Evolutionary conservation across 2,797 vertebrate species (phyloP).

Genomic region (Lagorchestes hirsutus): DNA sequence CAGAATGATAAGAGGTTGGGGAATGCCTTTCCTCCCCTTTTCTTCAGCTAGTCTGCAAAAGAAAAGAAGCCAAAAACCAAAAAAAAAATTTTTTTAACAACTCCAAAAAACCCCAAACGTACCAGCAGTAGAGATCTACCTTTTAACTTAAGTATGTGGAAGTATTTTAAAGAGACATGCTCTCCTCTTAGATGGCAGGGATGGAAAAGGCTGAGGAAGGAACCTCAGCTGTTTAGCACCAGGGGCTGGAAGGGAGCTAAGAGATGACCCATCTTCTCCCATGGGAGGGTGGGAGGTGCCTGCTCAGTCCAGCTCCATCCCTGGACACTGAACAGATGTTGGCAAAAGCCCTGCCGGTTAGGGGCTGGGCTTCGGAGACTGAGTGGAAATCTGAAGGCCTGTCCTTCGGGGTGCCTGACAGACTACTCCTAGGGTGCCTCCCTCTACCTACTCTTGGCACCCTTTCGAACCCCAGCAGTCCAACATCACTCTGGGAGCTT

Average conservation of each 20-base stretch:
- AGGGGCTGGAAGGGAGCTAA: neutral
- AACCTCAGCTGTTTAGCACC: neutral
- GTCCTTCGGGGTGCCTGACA: neutral
- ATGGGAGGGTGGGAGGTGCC: neutral
- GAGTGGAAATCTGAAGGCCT: neutral
- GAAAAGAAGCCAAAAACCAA: neutral
- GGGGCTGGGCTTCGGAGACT: conserved; percentile 14
- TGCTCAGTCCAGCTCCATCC: neutral
- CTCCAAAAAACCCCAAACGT: neutral
- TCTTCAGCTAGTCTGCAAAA: conserved; percentile 82
- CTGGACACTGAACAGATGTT: neutral
- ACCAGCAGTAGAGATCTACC: conserved; percentile 50
- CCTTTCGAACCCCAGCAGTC: neutral
- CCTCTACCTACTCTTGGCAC: neutral
- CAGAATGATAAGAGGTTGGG: conserved; percentile 70
- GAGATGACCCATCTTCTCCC: neutral
- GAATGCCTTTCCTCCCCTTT: conserved; percentile 50
- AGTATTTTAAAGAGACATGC: conserved; percentile 80
- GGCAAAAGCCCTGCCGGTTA: conserved; percentile 16
- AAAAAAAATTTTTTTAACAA: neutral
- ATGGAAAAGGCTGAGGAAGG: conserved; percentile 25
- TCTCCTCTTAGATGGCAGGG: conserved; percentile 54
- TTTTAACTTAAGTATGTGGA: conserved; percentile 67
- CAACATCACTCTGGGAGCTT: neutral
- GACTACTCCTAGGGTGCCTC: neutral